Conservation (phyloP, 53 echinoderm and acorn worm species). For the Arbacia lixula region DNA sequence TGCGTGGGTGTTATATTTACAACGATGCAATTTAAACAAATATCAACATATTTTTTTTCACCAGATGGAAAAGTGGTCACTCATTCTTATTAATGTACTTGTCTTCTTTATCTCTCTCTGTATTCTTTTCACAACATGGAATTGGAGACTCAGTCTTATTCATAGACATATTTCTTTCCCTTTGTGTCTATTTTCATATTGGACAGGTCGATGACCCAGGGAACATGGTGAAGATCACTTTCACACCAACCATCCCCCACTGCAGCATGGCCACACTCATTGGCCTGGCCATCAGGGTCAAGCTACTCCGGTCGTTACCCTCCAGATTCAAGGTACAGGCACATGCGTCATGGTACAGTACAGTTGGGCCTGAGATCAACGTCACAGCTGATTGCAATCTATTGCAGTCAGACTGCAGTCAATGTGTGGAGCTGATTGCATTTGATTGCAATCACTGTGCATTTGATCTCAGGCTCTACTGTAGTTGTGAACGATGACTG, state of each 20-base stretch:
- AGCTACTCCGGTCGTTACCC: slow-evolving; percentile 87
- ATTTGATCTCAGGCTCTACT: too few relatives aligned
- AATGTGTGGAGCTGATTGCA: too few relatives aligned
- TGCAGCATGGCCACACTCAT: slow-evolving; percentile 99
- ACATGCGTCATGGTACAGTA: neutral
- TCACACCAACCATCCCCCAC: slow-evolving; percentile 98
- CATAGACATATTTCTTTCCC: neutral
- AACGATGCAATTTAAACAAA: too few relatives aligned
- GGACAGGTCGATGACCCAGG: slow-evolving; percentile 83
- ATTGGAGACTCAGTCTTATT: neutral
- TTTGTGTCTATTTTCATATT: neutral
- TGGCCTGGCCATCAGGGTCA: slow-evolving; percentile 93
- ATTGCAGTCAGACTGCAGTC: too few relatives aligned
- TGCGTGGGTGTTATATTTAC: too few relatives aligned
- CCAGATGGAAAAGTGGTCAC: too few relatives aligned
- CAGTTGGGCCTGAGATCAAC: neutral
- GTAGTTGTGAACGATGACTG: too few relatives aligned
- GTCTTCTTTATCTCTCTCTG: too few relatives aligned
- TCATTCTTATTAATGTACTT: too few relatives aligned
- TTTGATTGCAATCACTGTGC: too few relatives aligned
- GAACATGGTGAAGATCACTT: slow-evolving; percentile 76
- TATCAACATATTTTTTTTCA: too few relatives aligned
- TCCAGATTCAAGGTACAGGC: slow-evolving; percentile 89
- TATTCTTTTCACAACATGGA: neutral
- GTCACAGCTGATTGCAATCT: too few relatives aligned